Evolutionary conservation across 2,888 invertebrate species (phyloP).

Genomic region (Drosophila nr. fundita): DNA sequence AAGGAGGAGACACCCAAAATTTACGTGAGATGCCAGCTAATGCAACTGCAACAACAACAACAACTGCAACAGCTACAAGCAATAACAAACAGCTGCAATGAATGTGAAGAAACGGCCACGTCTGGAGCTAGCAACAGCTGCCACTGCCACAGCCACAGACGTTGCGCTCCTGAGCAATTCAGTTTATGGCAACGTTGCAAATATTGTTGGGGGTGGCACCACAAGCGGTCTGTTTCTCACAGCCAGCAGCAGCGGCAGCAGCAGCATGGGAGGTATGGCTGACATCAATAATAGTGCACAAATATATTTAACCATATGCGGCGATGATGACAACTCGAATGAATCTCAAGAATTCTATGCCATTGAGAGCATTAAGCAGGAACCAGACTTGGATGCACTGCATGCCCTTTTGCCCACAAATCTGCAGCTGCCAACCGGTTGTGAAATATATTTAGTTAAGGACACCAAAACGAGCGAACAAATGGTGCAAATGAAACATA

Average conservation of each 20-base stretch:
- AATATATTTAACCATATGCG: slow-evolving; percentile 79
- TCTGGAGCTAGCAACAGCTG: slow-evolving; percentile 63
- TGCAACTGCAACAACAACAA: slow-evolving; percentile 24
- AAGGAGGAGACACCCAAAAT: slow-evolving; percentile 27
- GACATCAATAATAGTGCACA: slow-evolving; percentile 59
- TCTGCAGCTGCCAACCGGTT: slow-evolving; percentile 79
- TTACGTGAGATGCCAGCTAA: slow-evolving; percentile 39
- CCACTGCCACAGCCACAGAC: slow-evolving; percentile 44
- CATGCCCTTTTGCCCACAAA: slow-evolving; percentile 70
- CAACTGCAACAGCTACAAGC: slow-evolving; percentile 6
- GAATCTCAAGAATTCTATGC: slow-evolving; percentile 80
- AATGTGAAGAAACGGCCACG: slow-evolving; percentile 70
- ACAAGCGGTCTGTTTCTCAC: slow-evolving; percentile 52
- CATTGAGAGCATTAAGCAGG: slow-evolving; percentile 77
- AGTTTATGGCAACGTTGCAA: slow-evolving; percentile 28
- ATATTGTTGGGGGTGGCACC: slow-evolving; percentile 8
- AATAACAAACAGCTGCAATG: slow-evolving; percentile 54
- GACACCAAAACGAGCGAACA: slow-evolving; percentile 49
- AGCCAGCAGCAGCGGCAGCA: slow-evolving; percentile 23
- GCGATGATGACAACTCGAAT: slow-evolving; percentile 73
- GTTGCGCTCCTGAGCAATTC: slow-evolving; percentile 19
- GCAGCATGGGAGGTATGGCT: slow-evolving; percentile 26
- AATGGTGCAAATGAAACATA: slow-evolving; percentile 21
- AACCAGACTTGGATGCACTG: slow-evolving; percentile 72
- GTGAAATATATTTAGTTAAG: slow-evolving; percentile 83